These are phyloP conservation scores for Littorina saxatilis DNA, from an alignment of 1,140 invertebrate species.

Conservation along the genomic window DNA sequence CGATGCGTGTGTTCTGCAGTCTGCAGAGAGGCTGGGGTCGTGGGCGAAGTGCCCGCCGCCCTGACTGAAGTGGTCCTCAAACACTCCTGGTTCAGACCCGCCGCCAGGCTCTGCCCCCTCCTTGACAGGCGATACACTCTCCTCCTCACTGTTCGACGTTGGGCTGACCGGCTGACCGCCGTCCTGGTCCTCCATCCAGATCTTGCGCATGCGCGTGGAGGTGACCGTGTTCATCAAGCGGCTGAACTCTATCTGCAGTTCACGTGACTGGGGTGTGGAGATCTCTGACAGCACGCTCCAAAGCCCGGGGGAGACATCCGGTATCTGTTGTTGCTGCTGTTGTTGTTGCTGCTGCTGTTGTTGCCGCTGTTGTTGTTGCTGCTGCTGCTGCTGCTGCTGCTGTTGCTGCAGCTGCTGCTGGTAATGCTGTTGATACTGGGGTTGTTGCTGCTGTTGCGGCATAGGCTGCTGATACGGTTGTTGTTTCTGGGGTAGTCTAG, in stretches of 20 bases:
- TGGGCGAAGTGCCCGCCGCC: too few relatives aligned
- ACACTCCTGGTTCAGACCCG: background rate
- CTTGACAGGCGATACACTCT: background rate
- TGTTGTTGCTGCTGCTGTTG: slow-evolving; percentile 18
- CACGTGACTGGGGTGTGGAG: slow-evolving; percentile 26
- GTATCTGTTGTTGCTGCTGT: slow-evolving; percentile 14
- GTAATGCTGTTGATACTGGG: background rate
- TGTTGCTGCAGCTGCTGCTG: slow-evolving; percentile 10
- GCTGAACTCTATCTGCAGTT: slow-evolving; percentile 30
- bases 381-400: slow-evolving; percentile 9
- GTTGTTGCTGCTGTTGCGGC: background rate
- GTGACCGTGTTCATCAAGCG: slow-evolving; percentile 33
- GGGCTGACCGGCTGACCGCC: background rate
- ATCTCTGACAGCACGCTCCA: slow-evolving; percentile 34
- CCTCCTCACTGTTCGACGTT: background rate
- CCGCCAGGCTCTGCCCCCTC: background rate
- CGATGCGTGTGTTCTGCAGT: too few relatives aligned
- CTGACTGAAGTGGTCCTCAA: too few relatives aligned
- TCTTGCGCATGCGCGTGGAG: slow-evolving; percentile 30
- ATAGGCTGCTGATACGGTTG: background rate
- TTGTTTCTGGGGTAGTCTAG: background rate
- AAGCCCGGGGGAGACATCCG: slow-evolving; percentile 25
- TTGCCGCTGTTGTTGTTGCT: background rate
- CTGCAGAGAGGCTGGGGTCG: too few relatives aligned
- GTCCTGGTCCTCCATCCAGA: slow-evolving; percentile 13